Conservation (phyloP, 2,888 invertebrate species). For the Camponotus fellah region DNA sequence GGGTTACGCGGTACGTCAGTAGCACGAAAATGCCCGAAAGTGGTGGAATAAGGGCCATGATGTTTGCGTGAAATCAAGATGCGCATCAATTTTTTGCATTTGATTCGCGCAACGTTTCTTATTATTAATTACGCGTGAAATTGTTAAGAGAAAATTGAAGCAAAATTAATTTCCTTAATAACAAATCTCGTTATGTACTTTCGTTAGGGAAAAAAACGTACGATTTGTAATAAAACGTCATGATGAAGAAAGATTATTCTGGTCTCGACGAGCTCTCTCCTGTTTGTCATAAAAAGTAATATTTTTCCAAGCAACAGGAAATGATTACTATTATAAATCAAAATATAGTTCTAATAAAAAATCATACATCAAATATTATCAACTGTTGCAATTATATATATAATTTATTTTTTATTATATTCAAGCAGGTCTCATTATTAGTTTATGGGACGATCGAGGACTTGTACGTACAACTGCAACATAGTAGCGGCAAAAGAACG, state of each 20-base stretch:
- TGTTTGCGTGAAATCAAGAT: constrained; percentile 28
- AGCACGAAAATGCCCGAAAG: constrained; percentile 13
- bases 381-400: background rate
- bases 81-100: background rate
- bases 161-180: background rate
- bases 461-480: constrained; percentile 24
- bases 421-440: constrained; percentile 3
- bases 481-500: constrained; percentile 6
- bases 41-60: background rate
- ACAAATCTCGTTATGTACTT: background rate
- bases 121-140: background rate
- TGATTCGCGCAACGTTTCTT: background rate
- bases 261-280: background rate
- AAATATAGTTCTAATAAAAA: background rate
- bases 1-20: constrained; percentile 55
- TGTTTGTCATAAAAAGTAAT: background rate
- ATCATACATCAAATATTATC: background rate
- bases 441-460: constrained; percentile 25
- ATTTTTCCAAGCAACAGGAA: background rate
- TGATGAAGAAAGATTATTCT: background rate
- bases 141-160: background rate
- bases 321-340: background rate
- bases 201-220: background rate
- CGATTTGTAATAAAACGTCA: background rate
- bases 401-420: background rate